Percentiles rank a stretch among this genome's conserved stretches.
These are phyloP conservation scores for Cranoglanis bouderius DNA, from an alignment of 2,113 vertebrate species.

Conservation along the genomic window DNA sequence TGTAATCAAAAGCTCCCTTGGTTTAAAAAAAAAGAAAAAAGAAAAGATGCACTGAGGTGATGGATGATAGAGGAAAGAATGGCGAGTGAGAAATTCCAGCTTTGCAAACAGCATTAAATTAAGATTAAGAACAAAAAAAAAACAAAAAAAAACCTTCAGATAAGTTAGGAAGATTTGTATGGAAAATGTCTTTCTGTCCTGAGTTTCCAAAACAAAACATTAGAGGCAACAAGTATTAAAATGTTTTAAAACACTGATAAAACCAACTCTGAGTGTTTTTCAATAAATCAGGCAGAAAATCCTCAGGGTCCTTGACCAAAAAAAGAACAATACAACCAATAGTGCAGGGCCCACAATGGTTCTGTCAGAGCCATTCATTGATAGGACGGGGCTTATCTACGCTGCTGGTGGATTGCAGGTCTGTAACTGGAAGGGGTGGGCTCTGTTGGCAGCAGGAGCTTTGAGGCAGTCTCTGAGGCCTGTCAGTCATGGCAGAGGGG, in stretches of 20 bases:
- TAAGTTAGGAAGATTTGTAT: constrained; percentile 53
- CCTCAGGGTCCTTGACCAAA: constrained; percentile 16
- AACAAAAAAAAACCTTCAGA: constrained; percentile 5
- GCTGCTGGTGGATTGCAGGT: constrained; percentile 52
- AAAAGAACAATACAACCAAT: not conserved
- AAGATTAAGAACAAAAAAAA: constrained; percentile 35
- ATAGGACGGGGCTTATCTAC: constrained; percentile 20
- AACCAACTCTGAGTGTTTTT: constrained; percentile 9
- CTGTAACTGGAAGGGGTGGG: constrained; percentile 25
- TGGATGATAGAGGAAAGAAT: constrained; percentile 38
- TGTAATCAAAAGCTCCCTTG: constrained; percentile 57
- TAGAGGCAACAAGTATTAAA: constrained; percentile 53
- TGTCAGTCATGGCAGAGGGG: constrained; percentile 35
- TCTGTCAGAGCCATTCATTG: constrained; percentile 7
- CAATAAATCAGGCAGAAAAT: constrained; percentile 28
- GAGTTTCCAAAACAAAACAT: constrained; percentile 68
- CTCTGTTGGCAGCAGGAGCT: constrained; percentile 44
- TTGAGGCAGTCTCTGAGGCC: constrained; percentile 34
- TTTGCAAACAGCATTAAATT: constrained; percentile 56
- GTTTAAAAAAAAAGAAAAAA: not conserved
- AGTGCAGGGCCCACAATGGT: not conserved
- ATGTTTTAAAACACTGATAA: constrained; percentile 43
- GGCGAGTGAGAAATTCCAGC: constrained; percentile 56
- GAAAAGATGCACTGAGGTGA: constrained; percentile 60
- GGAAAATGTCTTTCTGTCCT: constrained; percentile 66